Percentiles rank a stretch among this genome's conserved stretches.
These are phyloP conservation scores for Thelaira solivaga DNA, from an alignment of 2,888 invertebrate species.

Conservation along the genomic window DNA sequence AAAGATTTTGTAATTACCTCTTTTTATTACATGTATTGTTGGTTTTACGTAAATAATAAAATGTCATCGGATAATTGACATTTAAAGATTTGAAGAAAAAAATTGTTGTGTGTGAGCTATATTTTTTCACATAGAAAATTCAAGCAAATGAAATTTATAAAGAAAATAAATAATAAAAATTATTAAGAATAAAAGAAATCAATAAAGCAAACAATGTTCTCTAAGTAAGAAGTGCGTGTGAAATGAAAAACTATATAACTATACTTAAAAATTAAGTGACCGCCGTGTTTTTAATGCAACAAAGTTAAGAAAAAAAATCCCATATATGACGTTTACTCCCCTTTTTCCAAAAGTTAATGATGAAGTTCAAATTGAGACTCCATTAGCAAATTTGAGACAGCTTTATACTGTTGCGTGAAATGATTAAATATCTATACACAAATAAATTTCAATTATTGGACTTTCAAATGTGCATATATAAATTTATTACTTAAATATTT, in stretches of 20 bases:
- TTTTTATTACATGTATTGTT: background rate
- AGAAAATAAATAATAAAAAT: conserved; percentile 25
- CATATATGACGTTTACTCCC: conserved; percentile 62
- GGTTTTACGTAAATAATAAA: conserved; percentile 1
- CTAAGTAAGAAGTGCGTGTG: conserved; percentile 38
- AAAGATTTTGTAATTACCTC: background rate
- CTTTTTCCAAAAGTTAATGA: conserved; percentile 59
- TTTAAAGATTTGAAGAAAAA: conserved; percentile 20
- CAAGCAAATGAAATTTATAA: conserved; percentile 48
- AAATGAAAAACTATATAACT: background rate
- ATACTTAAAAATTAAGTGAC: background rate
- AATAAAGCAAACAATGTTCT: conserved; percentile 24
- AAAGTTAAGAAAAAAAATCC: conserved; percentile 24
- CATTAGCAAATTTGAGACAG: conserved; percentile 39
- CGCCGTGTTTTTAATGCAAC: conserved; percentile 38
- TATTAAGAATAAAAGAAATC: conserved; percentile 14
- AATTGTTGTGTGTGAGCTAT: conserved; percentile 43
- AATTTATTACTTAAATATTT: too few species aligned
- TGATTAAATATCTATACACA: conserved; percentile 8
- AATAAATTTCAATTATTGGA: background rate
- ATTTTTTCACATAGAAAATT: conserved; percentile 42
- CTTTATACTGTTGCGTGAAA: background rate
- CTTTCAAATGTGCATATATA: too few species aligned
- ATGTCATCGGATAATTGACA: conserved; percentile 48
- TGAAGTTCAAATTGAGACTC: conserved; percentile 46